Percentiles rank a stretch among this genome's conserved stretches.
phyloP scores from a whole-genome alignment of 1,140 invertebrate genomes.

The Hylaeus anthracinus region DNA sequence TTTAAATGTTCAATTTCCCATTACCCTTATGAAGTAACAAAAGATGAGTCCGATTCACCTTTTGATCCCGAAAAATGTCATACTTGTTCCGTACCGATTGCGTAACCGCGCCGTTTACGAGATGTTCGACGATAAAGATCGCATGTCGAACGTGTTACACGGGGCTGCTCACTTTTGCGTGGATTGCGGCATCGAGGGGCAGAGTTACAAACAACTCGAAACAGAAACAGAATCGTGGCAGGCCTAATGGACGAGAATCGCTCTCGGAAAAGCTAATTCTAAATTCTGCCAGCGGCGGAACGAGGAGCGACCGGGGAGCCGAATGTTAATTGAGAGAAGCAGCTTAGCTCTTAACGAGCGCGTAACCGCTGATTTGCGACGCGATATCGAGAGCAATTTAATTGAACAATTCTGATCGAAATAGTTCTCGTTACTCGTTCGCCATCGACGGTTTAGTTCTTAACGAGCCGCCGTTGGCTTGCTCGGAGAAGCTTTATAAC shows the following conservation, averaged over 20 bases:
- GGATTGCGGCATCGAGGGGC: not conserved
- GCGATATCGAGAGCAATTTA: conserved; percentile 14
- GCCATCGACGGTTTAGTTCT: not conserved
- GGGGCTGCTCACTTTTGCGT: not conserved
- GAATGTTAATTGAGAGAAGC: not conserved
- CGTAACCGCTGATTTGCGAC: not conserved
- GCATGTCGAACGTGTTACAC: no score
- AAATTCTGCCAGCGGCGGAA: not conserved
- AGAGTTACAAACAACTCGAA: not conserved
- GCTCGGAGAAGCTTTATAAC: not conserved
- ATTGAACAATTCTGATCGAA: conserved; percentile 6
- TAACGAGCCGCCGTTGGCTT: not conserved
- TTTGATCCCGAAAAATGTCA: no score
- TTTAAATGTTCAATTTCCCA: no score
- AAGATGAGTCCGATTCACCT: no score
- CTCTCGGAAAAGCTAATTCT: not conserved
- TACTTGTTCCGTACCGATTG: no score
- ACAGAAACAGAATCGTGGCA: not conserved
- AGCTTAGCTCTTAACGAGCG: conserved; percentile 5
- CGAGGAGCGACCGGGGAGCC: not conserved
- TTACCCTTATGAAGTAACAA: no score
- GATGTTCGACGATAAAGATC: no score
- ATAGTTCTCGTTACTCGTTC: not conserved
- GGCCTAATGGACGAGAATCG: not conserved
- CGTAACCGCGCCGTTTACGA: no score